Conservation (phyloP, 2,888 invertebrate genomes). For the Agriopis aurantiaria region DNA sequence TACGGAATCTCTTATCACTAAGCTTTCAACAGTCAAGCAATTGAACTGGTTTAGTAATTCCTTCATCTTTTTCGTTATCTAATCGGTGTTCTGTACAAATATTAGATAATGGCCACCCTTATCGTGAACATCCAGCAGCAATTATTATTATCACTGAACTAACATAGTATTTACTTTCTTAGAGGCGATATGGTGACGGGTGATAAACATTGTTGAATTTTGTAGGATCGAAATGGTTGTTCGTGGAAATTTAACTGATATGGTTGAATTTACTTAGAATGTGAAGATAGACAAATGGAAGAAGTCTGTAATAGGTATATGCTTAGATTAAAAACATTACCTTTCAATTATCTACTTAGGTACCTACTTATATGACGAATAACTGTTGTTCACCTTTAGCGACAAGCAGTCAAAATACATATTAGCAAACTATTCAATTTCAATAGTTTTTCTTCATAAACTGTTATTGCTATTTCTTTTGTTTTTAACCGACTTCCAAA, state of each 20-base stretch:
- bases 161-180: constrained; percentile 79
- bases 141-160: constrained; percentile 80
- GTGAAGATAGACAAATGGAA: constrained; percentile 39
- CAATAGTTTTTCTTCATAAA: no score
- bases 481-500: no score
- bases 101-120: constrained; percentile 78
- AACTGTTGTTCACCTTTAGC: no score
- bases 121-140: constrained; percentile 80
- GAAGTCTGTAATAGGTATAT: constrained; percentile 27
- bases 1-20: constrained; percentile 2
- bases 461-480: no score
- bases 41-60: constrained; percentile 59
- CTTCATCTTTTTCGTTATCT: constrained; percentile 73
- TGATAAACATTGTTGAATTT: constrained; percentile 41
- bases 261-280: constrained; percentile 16
- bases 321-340: no score
- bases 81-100: constrained; percentile 76
- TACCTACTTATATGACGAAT: not conserved
- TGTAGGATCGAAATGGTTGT: constrained; percentile 32
- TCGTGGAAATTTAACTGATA: constrained; percentile 33
- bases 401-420: no score
- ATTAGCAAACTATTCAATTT: no score
- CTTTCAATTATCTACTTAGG: no score
- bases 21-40: constrained; percentile 35
- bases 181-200: constrained; percentile 65